Conservation (phyloP, 2,888 invertebrate species). For the Heteromurus nitidus region DNA sequence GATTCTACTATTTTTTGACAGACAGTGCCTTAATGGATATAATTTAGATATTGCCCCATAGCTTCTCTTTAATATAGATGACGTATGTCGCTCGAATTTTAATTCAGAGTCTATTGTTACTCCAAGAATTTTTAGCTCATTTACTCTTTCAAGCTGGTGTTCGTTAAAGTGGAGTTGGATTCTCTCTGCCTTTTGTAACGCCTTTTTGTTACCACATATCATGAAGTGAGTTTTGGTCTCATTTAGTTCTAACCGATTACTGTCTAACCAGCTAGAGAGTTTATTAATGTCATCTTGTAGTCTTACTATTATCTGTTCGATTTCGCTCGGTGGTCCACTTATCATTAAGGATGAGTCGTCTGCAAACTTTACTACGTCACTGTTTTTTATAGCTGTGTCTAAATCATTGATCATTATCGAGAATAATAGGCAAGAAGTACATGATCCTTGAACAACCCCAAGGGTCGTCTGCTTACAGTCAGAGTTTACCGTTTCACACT, state of each 20-base stretch:
- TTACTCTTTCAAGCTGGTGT: background rate
- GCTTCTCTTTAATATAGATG: background rate
- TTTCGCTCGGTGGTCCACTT: background rate
- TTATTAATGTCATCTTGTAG: background rate
- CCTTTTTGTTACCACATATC: background rate
- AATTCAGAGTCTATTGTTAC: background rate
- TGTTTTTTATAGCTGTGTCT: background rate
- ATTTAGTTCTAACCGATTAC: slow-evolving; percentile 7
- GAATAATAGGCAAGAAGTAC: slow-evolving; percentile 2
- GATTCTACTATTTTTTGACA: background rate
- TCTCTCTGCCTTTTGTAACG: background rate
- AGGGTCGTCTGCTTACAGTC: background rate
- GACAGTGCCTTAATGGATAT: background rate
- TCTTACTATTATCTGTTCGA: background rate
- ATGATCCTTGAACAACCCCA: slow-evolving; percentile 35
- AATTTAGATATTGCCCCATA: background rate
- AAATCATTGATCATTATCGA: slow-evolving; percentile 31
- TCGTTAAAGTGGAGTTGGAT: background rate
- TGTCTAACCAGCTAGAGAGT: background rate
- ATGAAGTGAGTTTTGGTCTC: background rate
- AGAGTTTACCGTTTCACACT: no score
- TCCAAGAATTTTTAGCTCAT: slow-evolving; percentile 20
- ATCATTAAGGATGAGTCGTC: slow-evolving; percentile 23
- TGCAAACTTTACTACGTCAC: slow-evolving; percentile 10
- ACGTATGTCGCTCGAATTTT: background rate